Evolutionary conservation across 2,113 vertebrate genomes (phyloP).

Genomic region (Neolamprologus kungweensis): DNA sequence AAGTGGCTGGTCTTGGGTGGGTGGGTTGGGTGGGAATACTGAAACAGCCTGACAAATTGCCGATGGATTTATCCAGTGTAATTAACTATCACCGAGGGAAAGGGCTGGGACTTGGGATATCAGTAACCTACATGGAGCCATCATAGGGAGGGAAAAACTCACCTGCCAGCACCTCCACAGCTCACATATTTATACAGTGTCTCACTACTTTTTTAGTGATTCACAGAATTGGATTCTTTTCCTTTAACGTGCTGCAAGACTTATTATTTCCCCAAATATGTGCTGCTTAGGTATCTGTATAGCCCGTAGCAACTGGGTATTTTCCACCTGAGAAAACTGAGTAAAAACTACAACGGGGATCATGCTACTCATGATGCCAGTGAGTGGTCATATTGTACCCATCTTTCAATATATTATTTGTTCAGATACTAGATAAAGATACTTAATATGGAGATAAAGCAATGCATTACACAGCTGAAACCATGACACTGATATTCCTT

Average conservation of each 20-base stretch:
- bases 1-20: slow-evolving; percentile 16
- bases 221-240: background rate
- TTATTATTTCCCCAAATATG: background rate
- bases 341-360: background rate
- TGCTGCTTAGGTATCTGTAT: background rate
- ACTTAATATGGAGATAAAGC: background rate
- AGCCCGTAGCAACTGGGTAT: background rate
- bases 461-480: background rate
- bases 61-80: slow-evolving; percentile 64
- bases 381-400: background rate
- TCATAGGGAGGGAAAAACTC: background rate
- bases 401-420: background rate
- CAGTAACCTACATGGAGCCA: slow-evolving; percentile 7
- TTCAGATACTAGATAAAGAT: background rate
- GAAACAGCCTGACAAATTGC: slow-evolving; percentile 62
- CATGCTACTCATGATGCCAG: background rate
- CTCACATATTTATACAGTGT: background rate
- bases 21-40: slow-evolving; percentile 8
- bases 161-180: background rate
- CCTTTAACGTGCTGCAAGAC: background rate
- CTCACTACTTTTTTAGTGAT: background rate
- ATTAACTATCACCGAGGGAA: slow-evolving; percentile 62
- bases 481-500: background rate
- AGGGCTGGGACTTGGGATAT: background rate
- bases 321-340: background rate